These are phyloP conservation scores for Callithrix jacchus DNA, from an alignment of 2,113 vertebrate genomes.

Conservation along the genomic window DNA sequence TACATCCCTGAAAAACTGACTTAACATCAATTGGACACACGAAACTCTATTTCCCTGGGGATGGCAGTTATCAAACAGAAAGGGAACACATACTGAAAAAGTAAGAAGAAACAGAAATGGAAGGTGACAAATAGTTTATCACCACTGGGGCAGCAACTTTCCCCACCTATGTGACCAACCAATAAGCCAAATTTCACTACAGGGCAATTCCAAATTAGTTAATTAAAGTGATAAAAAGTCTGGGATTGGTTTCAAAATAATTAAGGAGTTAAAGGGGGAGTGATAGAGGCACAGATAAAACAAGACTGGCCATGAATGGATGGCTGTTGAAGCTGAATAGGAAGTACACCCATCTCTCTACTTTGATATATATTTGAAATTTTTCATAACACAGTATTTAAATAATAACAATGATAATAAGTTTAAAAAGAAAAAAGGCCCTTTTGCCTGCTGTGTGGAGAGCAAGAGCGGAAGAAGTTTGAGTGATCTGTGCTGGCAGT, in stretches of 20 bases:
- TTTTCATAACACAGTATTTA: conserved; percentile 4
- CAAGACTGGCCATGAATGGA: neutral
- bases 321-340: neutral
- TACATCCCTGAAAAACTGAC: neutral
- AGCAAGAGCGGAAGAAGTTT: neutral
- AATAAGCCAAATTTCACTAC: neutral
- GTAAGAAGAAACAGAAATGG: neutral
- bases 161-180: neutral
- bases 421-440: neutral
- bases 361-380: neutral
- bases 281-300: neutral
- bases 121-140: neutral
- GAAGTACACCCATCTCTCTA: neutral
- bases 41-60: conserved; percentile 4
- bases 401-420: neutral
- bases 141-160: neutral
- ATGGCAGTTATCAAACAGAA: conserved; percentile 5
- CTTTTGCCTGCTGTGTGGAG: neutral
- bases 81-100: conserved; percentile 3
- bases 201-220: conserved; percentile 17
- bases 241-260: conserved; percentile 42
- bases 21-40: neutral
- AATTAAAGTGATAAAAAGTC: neutral
- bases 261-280: neutral
- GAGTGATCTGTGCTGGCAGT: neutral